Evolutionary conservation across 2,113 vertebrate genomes (phyloP).

Genomic region (Phoenicopterus ruber): DNA sequence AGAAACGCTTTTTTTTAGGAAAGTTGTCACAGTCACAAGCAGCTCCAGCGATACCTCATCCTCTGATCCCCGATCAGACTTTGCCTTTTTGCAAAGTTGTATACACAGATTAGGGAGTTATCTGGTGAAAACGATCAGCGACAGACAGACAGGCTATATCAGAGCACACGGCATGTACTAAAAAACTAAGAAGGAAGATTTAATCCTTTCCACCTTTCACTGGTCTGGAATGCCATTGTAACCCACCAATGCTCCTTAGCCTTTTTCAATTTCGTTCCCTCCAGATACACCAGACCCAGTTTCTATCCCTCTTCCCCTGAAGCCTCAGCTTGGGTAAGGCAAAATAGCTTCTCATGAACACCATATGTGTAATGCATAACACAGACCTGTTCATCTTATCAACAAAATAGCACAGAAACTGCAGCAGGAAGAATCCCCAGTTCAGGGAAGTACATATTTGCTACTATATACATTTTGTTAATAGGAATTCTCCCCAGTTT

Average conservation of each 20-base stretch:
- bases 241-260: background rate
- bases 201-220: background rate
- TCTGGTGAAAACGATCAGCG: background rate
- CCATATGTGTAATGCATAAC: background rate
- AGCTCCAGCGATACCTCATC: background rate
- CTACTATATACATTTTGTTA: background rate
- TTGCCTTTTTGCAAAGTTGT: background rate
- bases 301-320: background rate
- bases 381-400: background rate
- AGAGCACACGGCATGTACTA: background rate
- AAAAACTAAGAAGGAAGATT: background rate
- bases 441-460: background rate
- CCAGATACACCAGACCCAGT: background rate
- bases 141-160: background rate
- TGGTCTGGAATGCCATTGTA: background rate
- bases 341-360: background rate
- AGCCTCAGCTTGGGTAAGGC: background rate
- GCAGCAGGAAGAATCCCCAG: background rate
- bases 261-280: background rate
- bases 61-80: background rate
- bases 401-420: background rate
- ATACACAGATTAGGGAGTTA: background rate
- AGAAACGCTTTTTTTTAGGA: background rate
- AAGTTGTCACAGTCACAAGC: background rate
- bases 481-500: background rate